These are phyloP conservation scores for Tipula helvola DNA, from an alignment of 2,888 invertebrate species.

Conservation along the genomic window DNA sequence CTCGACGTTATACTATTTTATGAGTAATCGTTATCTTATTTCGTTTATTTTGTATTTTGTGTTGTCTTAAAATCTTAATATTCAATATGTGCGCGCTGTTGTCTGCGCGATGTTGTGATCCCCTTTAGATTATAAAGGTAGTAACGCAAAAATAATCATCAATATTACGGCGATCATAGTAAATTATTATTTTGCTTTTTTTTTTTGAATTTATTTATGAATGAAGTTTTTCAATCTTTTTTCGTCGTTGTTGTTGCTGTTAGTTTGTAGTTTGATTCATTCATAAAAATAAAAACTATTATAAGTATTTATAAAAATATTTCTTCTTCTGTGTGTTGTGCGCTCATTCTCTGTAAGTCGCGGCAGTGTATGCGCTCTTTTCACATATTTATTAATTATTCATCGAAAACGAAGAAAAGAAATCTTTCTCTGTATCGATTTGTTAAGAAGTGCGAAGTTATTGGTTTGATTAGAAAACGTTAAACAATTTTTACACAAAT, in stretches of 20 bases:
- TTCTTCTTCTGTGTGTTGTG: neutral
- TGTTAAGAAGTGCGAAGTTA: neutral
- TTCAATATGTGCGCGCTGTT: neutral
- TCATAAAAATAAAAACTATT: neutral
- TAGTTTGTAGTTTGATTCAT: neutral
- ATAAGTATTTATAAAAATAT: neutral
- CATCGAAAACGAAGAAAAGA: neutral
- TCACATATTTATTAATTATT: neutral
- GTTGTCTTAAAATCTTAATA: neutral
- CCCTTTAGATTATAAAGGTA: neutral
- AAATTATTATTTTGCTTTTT: neutral
- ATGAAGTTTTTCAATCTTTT: constrained; percentile 4
- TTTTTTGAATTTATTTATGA: neutral
- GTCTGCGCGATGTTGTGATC: neutral
- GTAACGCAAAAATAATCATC: neutral
- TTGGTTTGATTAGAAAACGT: neutral
- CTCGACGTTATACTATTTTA: neutral
- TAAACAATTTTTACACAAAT: neutral
- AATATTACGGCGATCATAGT: neutral
- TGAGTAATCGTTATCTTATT: neutral
- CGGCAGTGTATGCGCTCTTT: neutral
- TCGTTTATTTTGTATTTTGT: neutral
- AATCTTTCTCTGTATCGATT: neutral
- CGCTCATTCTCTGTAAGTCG: neutral
- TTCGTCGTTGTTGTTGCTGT: neutral